phyloP scores from a whole-genome alignment of 2,888 invertebrate species.

The Papilio gigon region DNA sequence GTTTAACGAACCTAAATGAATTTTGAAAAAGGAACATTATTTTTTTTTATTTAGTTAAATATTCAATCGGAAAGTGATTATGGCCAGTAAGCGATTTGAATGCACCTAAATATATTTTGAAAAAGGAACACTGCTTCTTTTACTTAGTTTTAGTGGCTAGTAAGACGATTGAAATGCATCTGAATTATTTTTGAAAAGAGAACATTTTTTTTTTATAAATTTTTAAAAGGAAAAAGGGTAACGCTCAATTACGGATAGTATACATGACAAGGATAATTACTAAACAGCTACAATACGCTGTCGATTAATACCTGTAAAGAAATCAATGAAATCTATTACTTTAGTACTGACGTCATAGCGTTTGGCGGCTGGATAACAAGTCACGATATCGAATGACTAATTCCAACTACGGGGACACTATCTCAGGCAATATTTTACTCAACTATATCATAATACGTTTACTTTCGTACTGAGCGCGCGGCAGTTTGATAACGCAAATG shows the following conservation, averaged over 20 bases:
- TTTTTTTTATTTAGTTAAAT: background rate
- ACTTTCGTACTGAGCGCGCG: slow-evolving; percentile 31
- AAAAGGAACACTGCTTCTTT: background rate
- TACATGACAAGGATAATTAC: background rate
- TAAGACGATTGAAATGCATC: slow-evolving; percentile 13
- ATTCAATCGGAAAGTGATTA: slow-evolving; percentile 1
- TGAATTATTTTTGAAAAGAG: background rate
- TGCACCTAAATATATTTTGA: background rate
- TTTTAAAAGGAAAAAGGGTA: too few relatives aligned
- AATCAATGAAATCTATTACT: slow-evolving; percentile 2
- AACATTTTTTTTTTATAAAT: background rate
- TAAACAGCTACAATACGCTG: background rate
- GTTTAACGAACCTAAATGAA: background rate
- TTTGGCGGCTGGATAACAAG: slow-evolving; percentile 18
- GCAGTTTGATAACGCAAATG: slow-evolving; percentile 17
- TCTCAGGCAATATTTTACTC: slow-evolving; percentile 32
- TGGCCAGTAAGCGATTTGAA: slow-evolving; percentile 20
- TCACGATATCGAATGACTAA: slow-evolving; percentile 29
- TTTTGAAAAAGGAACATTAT: background rate
- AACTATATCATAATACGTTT: slow-evolving; percentile 34
- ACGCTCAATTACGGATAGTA: too few relatives aligned
- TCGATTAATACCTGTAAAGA: slow-evolving; percentile 12
- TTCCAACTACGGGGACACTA: slow-evolving; percentile 36
- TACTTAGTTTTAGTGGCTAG: slow-evolving; percentile 15
- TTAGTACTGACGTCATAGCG: slow-evolving; percentile 4